Evolutionary conservation across 2,888 invertebrate genomes (phyloP).

Genomic region (Crossocerus cetratus): DNA sequence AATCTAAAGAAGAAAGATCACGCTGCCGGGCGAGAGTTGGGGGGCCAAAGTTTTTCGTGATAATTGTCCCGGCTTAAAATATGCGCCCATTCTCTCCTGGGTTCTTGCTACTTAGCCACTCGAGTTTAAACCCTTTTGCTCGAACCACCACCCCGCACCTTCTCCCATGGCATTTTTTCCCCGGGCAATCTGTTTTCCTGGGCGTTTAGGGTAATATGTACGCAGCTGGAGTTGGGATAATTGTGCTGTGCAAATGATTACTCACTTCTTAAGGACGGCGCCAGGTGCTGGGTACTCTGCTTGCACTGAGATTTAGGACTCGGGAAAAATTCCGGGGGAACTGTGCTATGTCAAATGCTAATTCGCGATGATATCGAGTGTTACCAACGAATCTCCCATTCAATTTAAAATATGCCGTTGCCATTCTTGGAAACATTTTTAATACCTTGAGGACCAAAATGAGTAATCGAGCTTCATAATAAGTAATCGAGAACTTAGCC

Average conservation of each 20-base stretch:
- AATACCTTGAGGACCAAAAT: too few relatives aligned
- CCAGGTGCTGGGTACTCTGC: too few relatives aligned
- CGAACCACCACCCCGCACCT: conserved; percentile 22
- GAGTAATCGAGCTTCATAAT: too few relatives aligned
- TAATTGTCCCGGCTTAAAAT: conserved; percentile 57
- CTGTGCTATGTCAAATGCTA: too few relatives aligned
- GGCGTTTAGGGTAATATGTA: background rate
- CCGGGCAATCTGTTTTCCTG: conserved; percentile 26
- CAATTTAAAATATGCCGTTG: too few relatives aligned
- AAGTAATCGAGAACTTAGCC: too few relatives aligned
- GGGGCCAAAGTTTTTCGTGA: conserved; percentile 35
- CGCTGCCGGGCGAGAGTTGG: conserved; percentile 9
- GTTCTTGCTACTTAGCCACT: conserved; percentile 31
- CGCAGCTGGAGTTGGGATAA: background rate
- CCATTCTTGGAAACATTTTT: too few relatives aligned
- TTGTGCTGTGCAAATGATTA: background rate
- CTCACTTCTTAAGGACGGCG: too few relatives aligned
- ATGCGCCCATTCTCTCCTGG: conserved; percentile 46
- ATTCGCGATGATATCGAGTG: too few relatives aligned
- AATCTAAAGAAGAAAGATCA: conserved; percentile 2
- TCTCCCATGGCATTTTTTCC: conserved; percentile 29
- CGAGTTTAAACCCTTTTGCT: conserved; percentile 50
- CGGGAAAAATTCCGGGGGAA: background rate
- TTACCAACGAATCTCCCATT: too few relatives aligned
- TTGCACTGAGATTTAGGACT: background rate